Evolutionary conservation across 2,113 vertebrate species (phyloP).

Genomic region (Poecile atricapillus): DNA sequence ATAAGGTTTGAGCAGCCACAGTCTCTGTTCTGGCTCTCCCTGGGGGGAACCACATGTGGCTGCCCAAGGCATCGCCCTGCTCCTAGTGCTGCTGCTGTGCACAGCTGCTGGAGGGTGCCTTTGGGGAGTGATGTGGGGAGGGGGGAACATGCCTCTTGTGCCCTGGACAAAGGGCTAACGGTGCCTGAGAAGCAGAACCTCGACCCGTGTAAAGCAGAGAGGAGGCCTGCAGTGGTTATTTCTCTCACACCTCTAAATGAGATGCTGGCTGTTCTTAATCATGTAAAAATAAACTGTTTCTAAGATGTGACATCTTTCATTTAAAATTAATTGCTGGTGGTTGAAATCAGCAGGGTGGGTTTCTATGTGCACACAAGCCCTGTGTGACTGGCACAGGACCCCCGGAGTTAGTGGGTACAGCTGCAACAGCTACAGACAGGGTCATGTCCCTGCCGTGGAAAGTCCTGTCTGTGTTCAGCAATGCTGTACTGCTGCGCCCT

Average conservation of each 20-base stretch:
- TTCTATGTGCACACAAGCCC: neutral
- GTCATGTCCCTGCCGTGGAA: neutral
- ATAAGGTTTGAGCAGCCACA: neutral
- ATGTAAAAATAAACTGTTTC: neutral
- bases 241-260: neutral
- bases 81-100: neutral
- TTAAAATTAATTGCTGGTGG: neutral
- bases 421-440: neutral
- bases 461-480: neutral
- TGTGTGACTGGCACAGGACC: too few relatives aligned
- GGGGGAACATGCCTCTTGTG: too few relatives aligned
- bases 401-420: neutral
- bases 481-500: fast-evolving
- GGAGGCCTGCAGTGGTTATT: neutral
- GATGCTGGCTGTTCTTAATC: neutral
- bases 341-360: neutral
- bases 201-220: neutral
- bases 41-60: neutral
- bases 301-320: neutral
- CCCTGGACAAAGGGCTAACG: neutral
- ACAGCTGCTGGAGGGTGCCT: neutral
- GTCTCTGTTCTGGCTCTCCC: neutral
- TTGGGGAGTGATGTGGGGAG: neutral
- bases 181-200: neutral
- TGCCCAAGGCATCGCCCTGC: neutral